A percentile compares a stretch with the other conserved stretches of the same genome.
Evolutionary conservation across 2,888 invertebrate species (phyloP).

Genomic region (Agrochola lychnidis): DNA sequence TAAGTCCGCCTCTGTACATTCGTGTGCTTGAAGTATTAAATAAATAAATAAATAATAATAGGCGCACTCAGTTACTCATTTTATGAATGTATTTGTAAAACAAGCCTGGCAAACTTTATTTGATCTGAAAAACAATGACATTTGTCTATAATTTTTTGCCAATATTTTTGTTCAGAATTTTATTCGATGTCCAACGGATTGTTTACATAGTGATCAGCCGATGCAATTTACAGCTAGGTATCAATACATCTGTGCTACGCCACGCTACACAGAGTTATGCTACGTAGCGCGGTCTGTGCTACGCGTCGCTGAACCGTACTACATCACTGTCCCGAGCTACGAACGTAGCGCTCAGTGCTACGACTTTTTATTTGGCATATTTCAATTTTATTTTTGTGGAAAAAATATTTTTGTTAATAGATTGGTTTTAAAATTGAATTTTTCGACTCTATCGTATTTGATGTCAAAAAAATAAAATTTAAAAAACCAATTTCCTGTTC

Average conservation of each 20-base stretch:
- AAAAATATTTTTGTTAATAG: conserved; percentile 9
- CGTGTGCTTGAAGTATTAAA: too few relatives aligned
- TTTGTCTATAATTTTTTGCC: background rate
- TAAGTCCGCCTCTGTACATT: too few relatives aligned
- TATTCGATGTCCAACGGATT: background rate
- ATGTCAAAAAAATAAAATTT: conserved; percentile 5
- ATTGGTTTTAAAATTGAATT: conserved; percentile 32
- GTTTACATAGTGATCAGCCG: background rate
- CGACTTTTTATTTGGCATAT: conserved; percentile 44
- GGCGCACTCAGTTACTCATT: background rate
- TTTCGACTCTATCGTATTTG: background rate
- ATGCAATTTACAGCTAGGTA: conserved; percentile 25
- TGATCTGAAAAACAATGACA: background rate
- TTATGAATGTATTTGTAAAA: background rate
- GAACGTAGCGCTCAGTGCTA: conserved; percentile 50
- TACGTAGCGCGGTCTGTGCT: conserved; percentile 49
- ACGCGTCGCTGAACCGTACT: conserved; percentile 61
- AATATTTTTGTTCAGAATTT: background rate
- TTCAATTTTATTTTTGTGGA: conserved; percentile 38
- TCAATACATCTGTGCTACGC: conserved; percentile 50
- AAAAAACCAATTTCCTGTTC: conserved; percentile 37
- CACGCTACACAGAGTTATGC: conserved; percentile 47
- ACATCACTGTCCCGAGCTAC: conserved; percentile 59
- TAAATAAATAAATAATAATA: background rate
- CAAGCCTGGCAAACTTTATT: background rate